A percentile compares a stretch with the other conserved stretches of the same genome.
phyloP scores from a whole-genome alignment of 2,797 vertebrate genomes.

The Coregonus sp. region DNA sequence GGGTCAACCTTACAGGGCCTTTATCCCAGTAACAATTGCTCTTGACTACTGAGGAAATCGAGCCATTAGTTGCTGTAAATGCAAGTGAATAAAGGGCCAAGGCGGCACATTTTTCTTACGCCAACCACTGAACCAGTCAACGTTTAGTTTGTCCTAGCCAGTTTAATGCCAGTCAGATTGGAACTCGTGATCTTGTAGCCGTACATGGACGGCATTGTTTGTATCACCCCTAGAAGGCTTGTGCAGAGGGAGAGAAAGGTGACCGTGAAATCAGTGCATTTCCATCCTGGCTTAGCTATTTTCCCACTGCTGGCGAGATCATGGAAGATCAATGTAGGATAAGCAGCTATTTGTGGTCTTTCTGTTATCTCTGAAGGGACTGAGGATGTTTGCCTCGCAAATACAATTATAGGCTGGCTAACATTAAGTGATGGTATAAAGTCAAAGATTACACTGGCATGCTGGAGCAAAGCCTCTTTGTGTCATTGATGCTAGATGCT shows the following conservation, averaged over 20 bases:
- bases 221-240: background rate
- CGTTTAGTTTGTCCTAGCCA: constrained; percentile 13
- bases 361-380: background rate
- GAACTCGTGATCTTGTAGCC: constrained; percentile 59
- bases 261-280: background rate
- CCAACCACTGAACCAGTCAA: background rate
- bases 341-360: background rate
- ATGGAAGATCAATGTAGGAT: background rate
- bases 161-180: constrained; percentile 63
- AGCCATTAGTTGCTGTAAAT: background rate
- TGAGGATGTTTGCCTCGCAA: background rate
- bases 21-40: background rate
- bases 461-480: background rate
- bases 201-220: constrained; percentile 26
- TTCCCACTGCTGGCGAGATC: background rate
- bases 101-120: background rate
- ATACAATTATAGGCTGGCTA: background rate
- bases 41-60: background rate
- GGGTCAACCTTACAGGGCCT: background rate
- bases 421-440: constrained; percentile 11
- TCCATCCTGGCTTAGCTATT: background rate
- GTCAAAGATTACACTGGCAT: constrained; percentile 15
- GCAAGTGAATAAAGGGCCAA: background rate
- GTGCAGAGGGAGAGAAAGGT: background rate
- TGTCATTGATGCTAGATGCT: constrained; percentile 20